phyloP scores from a whole-genome alignment of 1,140 invertebrate genomes.

The Gonatopus flavifemur region DNA sequence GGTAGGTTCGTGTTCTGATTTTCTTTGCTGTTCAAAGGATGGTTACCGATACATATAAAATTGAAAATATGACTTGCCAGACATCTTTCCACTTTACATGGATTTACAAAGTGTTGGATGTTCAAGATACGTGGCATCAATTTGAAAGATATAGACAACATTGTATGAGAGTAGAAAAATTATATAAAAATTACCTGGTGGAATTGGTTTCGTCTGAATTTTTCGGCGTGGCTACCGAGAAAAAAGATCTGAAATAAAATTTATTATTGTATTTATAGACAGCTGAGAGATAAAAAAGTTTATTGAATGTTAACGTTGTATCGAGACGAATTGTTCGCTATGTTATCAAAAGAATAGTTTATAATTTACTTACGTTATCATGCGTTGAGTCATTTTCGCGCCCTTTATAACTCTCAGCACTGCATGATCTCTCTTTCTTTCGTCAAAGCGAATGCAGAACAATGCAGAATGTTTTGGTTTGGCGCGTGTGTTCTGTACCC shows the following conservation, averaged over 20 bases:
- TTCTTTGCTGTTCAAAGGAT: conserved; percentile 7
- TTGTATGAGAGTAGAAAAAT: conserved; percentile 5
- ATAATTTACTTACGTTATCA: conserved; percentile 35
- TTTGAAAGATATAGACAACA: not conserved
- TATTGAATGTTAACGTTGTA: not conserved
- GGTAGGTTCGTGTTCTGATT: conserved; percentile 1
- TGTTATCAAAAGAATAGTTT: not conserved
- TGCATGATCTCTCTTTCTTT: no score
- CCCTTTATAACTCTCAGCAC: conserved; percentile 20
- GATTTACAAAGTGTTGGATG: not conserved
- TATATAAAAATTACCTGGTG: conserved; percentile 4
- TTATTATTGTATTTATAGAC: not conserved
- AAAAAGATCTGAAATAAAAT: conserved; percentile 26
- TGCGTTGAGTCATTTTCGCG: conserved; percentile 38
- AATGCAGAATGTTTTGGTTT: no score
- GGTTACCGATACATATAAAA: conserved; percentile 24
- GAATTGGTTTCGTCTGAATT: conserved; percentile 12
- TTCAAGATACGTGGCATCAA: not conserved
- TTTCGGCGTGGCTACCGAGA: conserved; percentile 14
- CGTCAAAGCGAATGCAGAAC: no score
- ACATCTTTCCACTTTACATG: not conserved
- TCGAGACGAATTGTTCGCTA: not conserved
- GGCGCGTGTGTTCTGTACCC: no score
- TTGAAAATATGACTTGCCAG: conserved; percentile 28
- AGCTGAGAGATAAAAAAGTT: not conserved